phyloP scores from a whole-genome alignment of 2,888 invertebrate genomes.

The Drosophila hamatofila region DNA sequence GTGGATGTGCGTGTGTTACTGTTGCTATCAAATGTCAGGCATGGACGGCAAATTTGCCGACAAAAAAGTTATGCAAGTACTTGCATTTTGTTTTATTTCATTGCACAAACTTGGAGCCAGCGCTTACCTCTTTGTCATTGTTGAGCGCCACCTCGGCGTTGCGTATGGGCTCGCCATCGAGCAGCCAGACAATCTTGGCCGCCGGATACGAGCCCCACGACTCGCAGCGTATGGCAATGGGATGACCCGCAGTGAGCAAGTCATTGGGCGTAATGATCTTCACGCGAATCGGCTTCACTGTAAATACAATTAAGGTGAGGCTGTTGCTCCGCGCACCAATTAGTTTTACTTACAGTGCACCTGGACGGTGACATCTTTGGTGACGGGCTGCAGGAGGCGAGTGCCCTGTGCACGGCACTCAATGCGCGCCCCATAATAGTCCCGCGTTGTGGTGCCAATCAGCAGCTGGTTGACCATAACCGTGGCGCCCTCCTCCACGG shows the following conservation, averaged over 20 bases:
- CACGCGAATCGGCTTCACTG: conserved; percentile 92
- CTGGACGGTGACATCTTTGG: conserved; percentile 91
- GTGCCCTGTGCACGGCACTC: conserved; percentile 92
- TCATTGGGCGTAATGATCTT: conserved; percentile 90
- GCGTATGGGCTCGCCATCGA: conserved; percentile 89
- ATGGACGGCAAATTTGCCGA: conserved; percentile 49
- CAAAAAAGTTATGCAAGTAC: conserved; percentile 27
- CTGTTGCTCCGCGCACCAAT: neutral
- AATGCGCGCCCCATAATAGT: conserved; percentile 90
- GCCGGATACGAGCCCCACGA: conserved; percentile 93
- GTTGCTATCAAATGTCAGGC: conserved; percentile 74
- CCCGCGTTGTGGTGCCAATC: conserved; percentile 89
- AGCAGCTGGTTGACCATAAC: conserved; percentile 91
- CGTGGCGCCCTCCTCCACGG: conserved; percentile 87
- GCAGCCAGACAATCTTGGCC: conserved; percentile 92
- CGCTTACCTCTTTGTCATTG: conserved; percentile 84
- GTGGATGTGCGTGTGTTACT: conserved; percentile 8
- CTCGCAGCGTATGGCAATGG: conserved; percentile 91
- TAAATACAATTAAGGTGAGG: conserved; percentile 45
- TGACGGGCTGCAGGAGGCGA: conserved; percentile 89
- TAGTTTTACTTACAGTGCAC: conserved; percentile 87
- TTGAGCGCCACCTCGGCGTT: conserved; percentile 88
- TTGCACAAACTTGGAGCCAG: conserved; percentile 31
- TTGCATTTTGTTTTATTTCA: conserved; percentile 10
- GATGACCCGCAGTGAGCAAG: conserved; percentile 90